phyloP scores from a whole-genome alignment of 2,113 vertebrate genomes.

The Mus musculus region DNA sequence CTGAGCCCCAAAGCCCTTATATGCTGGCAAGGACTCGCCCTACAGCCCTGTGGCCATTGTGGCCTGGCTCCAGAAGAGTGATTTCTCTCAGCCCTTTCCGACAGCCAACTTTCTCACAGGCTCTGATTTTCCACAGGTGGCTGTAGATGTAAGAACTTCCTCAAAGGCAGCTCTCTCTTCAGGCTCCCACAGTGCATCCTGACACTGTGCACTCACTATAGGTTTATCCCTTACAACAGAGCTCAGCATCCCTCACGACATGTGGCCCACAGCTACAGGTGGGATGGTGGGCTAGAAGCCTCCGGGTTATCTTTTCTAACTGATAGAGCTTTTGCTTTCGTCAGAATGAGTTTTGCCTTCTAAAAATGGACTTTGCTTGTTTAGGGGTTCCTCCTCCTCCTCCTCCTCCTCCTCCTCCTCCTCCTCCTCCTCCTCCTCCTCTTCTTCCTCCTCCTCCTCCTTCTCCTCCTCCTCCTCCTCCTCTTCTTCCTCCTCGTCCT shows the following conservation, averaged over 20 bases:
- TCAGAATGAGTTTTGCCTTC: background rate
- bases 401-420: no score
- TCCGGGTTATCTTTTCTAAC: background rate
- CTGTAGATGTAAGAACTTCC: background rate
- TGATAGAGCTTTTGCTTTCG: background rate
- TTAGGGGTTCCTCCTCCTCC: background rate
- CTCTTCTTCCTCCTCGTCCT: no score
- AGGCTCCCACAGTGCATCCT: background rate
- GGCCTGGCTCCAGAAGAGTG: no score
- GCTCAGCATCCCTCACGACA: background rate
- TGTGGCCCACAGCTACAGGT: background rate
- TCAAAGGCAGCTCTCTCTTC: no score
- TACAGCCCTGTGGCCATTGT: background rate
- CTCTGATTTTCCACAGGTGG: background rate
- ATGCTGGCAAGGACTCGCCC: background rate
- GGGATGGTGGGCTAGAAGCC: background rate
- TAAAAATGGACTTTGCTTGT: background rate
- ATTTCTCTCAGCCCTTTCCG: background rate
- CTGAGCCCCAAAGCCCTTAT: background rate
- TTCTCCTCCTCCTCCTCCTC: no score
- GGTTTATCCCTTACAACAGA: background rate
- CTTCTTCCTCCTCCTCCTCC: background rate
- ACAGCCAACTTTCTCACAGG: background rate
- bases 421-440: rapidly evolving
- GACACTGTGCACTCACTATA: background rate